Evolutionary conservation across 2,113 vertebrate genomes (phyloP).

Genomic region (Ia io): DNA sequence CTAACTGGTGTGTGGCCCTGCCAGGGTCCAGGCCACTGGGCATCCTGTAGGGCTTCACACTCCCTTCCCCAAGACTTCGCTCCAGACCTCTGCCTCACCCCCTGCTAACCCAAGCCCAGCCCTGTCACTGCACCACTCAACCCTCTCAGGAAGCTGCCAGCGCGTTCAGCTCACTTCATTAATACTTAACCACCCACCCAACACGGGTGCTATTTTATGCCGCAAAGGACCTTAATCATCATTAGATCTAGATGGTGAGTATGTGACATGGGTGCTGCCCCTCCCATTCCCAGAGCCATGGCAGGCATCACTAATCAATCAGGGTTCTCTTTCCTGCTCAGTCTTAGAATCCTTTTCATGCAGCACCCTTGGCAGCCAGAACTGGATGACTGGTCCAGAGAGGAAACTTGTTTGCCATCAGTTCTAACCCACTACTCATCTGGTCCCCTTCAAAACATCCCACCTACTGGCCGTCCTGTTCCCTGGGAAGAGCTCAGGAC

Average conservation of each 20-base stretch:
- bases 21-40: constrained; percentile 8
- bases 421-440: background rate
- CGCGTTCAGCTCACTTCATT: background rate
- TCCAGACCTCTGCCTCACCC: background rate
- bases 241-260: background rate
- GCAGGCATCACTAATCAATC: background rate
- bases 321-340: background rate
- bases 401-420: background rate
- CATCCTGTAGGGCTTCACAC: background rate
- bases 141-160: background rate
- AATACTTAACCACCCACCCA: background rate
- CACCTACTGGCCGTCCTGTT: background rate
- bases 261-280: background rate
- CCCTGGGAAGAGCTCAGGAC: background rate
- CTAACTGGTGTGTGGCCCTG: background rate
- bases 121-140: background rate
- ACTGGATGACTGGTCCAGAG: background rate
- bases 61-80: background rate
- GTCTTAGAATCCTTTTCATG: background rate
- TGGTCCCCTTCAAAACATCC: background rate
- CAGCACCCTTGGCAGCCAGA: background rate
- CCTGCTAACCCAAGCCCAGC: background rate
- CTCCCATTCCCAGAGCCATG: background rate
- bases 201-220: background rate
- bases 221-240: background rate